Base-by-base conservation (phyloP, 2,113 vertebrate genomes). In the Mungos mungo region DNA sequence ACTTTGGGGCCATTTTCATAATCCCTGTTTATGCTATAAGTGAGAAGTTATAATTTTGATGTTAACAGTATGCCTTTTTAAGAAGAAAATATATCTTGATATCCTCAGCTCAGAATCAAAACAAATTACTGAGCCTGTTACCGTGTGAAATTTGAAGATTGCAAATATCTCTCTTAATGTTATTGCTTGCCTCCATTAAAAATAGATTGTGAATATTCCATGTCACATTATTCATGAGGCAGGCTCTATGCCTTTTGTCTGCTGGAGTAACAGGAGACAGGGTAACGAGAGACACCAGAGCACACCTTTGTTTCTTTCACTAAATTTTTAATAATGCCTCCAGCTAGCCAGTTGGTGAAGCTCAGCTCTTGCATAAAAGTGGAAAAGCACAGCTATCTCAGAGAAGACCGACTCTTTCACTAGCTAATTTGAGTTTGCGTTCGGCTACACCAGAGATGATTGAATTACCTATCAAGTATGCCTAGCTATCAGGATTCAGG, bases 291-390 rank as follows among this genome's bases (percentile, higher is more conserved):
- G 98, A 99, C 38, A 69, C 93, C 95, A 95, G 97, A 98, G 98
- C 97, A 98, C 99, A 99, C 99, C 98, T 99, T 99, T 99, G 99
- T 99, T 98, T 98, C 98, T 98, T 96, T 98, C 97, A 92, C 97
- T 99, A 98, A 99, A 99, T 99, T 99, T 99, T 99, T 99, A 99
- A 99, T 99, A 98, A 96, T 96, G 71, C 99, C 99, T 99, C 98
- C 97, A 99, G 99, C 99, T 96, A 98, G 98, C 99, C 99, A 99
- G 99, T 99, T 99, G 99, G 99, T 99, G 98, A 99, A 99, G 99
- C 99, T 98, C 98, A 98, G 98, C 98, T 98, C 97, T 98, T 97
- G 98, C 98, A 98, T 98, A 98, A 98, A 98, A 99, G 98, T 98
- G 98, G 98, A 99, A 99, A 99, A 98, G 98, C 98, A 98, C 98